A percentile compares a stretch with the other conserved stretches of the same genome.
phyloP scores from a whole-genome alignment of 2,113 vertebrate species.

The Rutilus rutilus region DNA sequence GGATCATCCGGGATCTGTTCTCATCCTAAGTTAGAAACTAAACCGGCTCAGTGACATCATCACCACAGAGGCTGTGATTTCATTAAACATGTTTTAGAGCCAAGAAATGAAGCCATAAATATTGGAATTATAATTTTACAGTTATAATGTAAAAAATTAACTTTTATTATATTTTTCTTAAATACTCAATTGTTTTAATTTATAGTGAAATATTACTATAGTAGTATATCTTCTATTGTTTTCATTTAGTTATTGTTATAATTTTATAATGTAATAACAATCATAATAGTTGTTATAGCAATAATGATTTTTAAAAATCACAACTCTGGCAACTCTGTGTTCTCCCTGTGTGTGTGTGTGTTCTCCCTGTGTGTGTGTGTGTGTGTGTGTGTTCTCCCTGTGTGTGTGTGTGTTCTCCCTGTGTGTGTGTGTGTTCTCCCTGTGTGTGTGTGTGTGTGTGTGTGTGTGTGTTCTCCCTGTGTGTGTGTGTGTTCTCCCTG shows the following conservation, averaged over 20 bases:
- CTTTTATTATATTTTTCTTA: background rate
- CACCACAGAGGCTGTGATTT: background rate
- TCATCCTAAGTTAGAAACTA: too few species aligned
- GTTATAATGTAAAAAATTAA: background rate
- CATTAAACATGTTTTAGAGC: background rate
- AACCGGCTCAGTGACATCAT: background rate
- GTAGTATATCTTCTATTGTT: background rate
- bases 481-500: too few species aligned
- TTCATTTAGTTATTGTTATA: background rate
- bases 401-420: too few species aligned
- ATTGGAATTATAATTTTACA: background rate
- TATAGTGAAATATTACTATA: background rate
- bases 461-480: too few species aligned
- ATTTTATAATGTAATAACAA: background rate
- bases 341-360: too few species aligned
- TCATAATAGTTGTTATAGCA: background rate
- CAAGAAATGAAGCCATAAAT: background rate
- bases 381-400: too few species aligned
- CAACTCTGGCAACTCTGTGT: too few species aligned
- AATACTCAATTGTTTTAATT: background rate
- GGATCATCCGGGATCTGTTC: too few species aligned
- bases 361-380: too few species aligned
- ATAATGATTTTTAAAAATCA: background rate
- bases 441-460: too few species aligned
- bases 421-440: too few species aligned